Percentiles rank a stretch among this genome's conserved stretches.
These are phyloP conservation scores for Motacilla alba DNA, from an alignment of 2,113 vertebrate species.

Conservation along the genomic window DNA sequence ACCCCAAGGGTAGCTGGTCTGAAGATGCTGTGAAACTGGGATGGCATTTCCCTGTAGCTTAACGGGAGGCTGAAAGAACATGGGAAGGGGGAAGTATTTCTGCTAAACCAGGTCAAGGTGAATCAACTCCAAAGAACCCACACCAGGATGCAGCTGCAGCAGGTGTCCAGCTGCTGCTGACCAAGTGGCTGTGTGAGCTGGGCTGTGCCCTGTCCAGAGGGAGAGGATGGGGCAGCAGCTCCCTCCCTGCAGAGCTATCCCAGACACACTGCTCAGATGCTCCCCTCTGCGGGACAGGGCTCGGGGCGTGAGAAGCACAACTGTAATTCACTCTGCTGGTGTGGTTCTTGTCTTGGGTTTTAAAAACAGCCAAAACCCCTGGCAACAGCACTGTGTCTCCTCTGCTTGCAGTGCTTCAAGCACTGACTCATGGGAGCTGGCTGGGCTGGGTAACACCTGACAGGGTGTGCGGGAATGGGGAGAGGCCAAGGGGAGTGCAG, in stretches of 20 bases:
- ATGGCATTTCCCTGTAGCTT: not conserved
- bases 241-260: not conserved
- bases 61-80: not conserved
- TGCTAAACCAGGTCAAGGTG: slow-evolving; percentile 39
- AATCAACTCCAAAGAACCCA: not conserved
- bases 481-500: not conserved
- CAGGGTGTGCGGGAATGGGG: not conserved
- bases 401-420: not conserved
- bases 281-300: not conserved
- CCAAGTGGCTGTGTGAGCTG: not conserved
- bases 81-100: not conserved
- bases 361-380: not conserved
- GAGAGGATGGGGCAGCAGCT: not conserved
- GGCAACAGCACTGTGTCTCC: not conserved
- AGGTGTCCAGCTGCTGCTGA: not conserved
- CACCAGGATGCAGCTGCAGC: not conserved
- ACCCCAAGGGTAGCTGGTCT: not conserved
- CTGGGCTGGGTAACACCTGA: not conserved
- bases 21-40: not conserved
- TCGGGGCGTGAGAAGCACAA: not conserved
- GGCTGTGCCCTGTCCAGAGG: not conserved
- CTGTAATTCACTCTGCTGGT: not conserved
- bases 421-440: accelerated
- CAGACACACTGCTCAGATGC: accelerated
- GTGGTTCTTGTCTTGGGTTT: not conserved